Evolutionary conservation across 1,140 invertebrate species (phyloP).

Genomic region (Trichonephila inaurata): DNA sequence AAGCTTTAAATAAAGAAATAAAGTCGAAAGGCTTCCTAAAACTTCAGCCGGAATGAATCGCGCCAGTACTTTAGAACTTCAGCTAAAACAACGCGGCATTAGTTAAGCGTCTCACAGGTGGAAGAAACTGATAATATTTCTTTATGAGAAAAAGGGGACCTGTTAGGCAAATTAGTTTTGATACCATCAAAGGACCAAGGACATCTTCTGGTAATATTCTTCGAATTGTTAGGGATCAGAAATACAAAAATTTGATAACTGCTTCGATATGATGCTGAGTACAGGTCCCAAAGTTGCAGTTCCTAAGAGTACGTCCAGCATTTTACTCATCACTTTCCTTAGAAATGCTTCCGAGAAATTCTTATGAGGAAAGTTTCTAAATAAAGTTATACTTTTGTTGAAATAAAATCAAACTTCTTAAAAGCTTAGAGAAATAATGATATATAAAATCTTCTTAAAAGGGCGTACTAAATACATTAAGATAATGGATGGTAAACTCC

Average conservation of each 20-base stretch:
- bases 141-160: constrained; percentile 43
- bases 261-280: neutral
- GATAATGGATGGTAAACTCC: too few species aligned
- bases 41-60: neutral
- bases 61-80: neutral
- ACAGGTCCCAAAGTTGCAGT: neutral
- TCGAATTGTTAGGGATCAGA: constrained; percentile 1
- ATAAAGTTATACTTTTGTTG: neutral
- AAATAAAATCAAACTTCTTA: neutral
- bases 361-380: neutral
- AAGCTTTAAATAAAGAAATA: too few species aligned
- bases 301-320: neutral
- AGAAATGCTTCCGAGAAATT: neutral
- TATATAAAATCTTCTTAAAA: too few species aligned
- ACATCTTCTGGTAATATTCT: constrained; percentile 4
- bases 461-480: too few species aligned
- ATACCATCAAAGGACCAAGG: neutral
- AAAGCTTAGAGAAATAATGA: neutral
- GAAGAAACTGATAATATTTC: constrained; percentile 38
- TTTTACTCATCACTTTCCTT: neutral
- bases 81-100: neutral
- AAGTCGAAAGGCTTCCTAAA: too few species aligned
- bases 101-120: constrained; percentile 13
- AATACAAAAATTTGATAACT: neutral
- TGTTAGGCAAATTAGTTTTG: constrained; percentile 19